Percentiles rank a stretch among this genome's conserved stretches.
phyloP scores from a whole-genome alignment of 2,888 invertebrate genomes.

The Machimus rusticus region DNA sequence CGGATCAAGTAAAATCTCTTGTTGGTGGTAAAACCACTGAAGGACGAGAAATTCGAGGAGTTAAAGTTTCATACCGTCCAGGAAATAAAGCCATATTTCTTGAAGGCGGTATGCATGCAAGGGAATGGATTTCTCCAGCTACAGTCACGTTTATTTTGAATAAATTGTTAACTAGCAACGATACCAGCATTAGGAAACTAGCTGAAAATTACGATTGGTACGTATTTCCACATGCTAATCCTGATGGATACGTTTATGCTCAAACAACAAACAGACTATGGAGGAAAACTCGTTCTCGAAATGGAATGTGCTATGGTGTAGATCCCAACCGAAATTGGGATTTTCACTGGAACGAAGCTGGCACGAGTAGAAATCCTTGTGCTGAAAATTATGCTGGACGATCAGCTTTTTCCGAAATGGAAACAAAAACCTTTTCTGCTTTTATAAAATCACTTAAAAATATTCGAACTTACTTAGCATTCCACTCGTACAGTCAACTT shows the following conservation, averaged over 20 bases:
- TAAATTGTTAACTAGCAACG: slow-evolving; percentile 68
- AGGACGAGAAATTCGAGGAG: slow-evolving; percentile 62
- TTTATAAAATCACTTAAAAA: slow-evolving; percentile 66
- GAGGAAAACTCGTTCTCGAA: slow-evolving; percentile 70
- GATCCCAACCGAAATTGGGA: slow-evolving; percentile 74
- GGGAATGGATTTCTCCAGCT: slow-evolving; percentile 79
- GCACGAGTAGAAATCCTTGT: slow-evolving; percentile 63
- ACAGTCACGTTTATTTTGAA: slow-evolving; percentile 70
- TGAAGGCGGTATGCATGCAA: slow-evolving; percentile 73
- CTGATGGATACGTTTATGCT: slow-evolving; percentile 78
- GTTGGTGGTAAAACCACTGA: slow-evolving; percentile 65
- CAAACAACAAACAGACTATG: slow-evolving; percentile 71
- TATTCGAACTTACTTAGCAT: slow-evolving; percentile 72
- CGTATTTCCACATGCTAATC: slow-evolving; percentile 76
- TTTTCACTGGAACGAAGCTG: slow-evolving; percentile 68
- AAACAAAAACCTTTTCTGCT: slow-evolving; percentile 66
- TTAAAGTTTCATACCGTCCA: slow-evolving; percentile 59
- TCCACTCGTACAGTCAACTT: slow-evolving; percentile 80
- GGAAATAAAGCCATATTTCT: slow-evolving; percentile 68
- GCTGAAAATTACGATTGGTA: slow-evolving; percentile 74
- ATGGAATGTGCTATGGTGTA: slow-evolving; percentile 64
- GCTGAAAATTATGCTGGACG: slow-evolving; percentile 65
- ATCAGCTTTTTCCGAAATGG: slow-evolving; percentile 67
- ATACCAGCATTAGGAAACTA: slow-evolving; percentile 64
- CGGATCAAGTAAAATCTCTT: slow-evolving; percentile 65